These are phyloP conservation scores for Podiceps cristatus DNA, from an alignment of 2,113 vertebrate species.

Conservation along the genomic window DNA sequence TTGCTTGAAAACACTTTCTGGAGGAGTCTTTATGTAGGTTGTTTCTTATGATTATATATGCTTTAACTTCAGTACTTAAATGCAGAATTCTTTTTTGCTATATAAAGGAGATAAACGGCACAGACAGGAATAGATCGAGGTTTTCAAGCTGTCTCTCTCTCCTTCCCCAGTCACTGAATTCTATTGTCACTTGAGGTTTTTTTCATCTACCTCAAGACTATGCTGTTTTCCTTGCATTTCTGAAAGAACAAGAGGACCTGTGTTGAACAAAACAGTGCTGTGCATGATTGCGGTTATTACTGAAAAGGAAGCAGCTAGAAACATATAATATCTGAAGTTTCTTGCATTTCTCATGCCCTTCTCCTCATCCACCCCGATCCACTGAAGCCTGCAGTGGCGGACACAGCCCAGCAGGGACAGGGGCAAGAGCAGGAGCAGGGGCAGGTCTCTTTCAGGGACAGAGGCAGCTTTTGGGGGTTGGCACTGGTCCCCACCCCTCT, in stretches of 20 bases:
- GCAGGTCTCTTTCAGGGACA: neutral
- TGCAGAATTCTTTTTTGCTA: neutral
- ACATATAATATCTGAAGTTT: neutral
- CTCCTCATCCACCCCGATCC: neutral
- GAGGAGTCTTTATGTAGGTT: conserved; percentile 61
- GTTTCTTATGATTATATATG: conserved; percentile 48
- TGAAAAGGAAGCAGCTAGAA: neutral
- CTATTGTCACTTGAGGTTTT: neutral
- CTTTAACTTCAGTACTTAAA: conserved; percentile 39
- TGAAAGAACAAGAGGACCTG: neutral
- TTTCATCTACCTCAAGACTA: neutral
- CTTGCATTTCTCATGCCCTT: neutral
- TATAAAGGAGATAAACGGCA: conserved; percentile 46
- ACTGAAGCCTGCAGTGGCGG: neutral
- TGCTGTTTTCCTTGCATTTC: neutral
- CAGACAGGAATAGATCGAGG: conserved; percentile 45
- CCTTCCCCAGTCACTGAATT: neutral
- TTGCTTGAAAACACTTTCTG: conserved; percentile 66
- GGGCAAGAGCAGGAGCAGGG: neutral
- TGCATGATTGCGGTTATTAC: neutral
- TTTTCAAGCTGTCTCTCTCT: conserved; percentile 25
- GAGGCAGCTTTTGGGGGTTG: neutral
- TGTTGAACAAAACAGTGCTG: neutral
- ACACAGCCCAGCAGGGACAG: neutral
- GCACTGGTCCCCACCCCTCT: rapidly evolving